phyloP scores from a whole-genome alignment of 1,140 invertebrate genomes.

The Babylonia areolata region DNA sequence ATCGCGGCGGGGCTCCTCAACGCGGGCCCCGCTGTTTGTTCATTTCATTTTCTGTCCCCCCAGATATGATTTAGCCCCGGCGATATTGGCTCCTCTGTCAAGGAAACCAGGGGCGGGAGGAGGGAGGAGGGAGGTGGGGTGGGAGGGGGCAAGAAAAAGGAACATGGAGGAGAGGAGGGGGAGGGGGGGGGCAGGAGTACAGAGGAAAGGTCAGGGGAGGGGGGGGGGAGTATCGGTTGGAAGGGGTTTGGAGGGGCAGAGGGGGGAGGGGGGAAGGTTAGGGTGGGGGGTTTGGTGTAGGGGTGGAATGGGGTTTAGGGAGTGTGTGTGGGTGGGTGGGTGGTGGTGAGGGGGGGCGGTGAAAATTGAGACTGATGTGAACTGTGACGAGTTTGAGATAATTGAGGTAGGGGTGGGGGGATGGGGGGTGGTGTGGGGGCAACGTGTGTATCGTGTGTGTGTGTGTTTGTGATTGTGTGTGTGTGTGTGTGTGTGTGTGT shows the following conservation, averaged over 20 bases:
- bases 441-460: too few species aligned
- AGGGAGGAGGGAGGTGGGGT: not conserved
- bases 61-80: slow-evolving; percentile 45
- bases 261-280: not conserved
- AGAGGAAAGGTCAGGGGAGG: too few species aligned
- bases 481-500: not conserved
- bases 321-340: too few species aligned
- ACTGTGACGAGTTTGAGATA: not conserved
- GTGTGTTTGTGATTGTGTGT: not conserved
- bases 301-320: too few species aligned
- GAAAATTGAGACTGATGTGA: not conserved
- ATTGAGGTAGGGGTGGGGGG: not conserved
- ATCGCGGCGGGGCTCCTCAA: slow-evolving; percentile 37
- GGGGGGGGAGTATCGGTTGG: too few species aligned
- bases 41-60: slow-evolving; percentile 45
- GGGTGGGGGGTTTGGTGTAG: too few species aligned
- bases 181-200: not conserved
- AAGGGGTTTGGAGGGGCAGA: not conserved
- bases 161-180: not conserved
- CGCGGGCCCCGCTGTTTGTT: slow-evolving; percentile 41
- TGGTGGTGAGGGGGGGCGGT: not conserved
- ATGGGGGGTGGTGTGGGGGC: not conserved
- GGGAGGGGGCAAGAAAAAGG: not conserved
- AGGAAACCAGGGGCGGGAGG: not conserved
- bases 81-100: slow-evolving; percentile 37